Evolutionary conservation across 2,888 invertebrate genomes (phyloP).

Genomic region (Pterostichus madidus): DNA sequence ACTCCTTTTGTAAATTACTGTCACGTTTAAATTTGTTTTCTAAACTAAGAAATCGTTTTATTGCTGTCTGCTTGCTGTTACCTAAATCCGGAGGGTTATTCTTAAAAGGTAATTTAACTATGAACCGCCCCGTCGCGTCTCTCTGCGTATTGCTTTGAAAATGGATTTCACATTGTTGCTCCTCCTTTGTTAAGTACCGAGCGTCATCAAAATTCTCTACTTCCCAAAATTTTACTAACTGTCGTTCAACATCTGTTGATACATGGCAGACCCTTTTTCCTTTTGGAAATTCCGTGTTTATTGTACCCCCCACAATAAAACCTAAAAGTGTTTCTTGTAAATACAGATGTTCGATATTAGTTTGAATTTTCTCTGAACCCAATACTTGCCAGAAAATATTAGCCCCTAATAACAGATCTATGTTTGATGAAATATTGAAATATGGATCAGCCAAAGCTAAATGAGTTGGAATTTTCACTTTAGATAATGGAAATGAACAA

Average conservation of each 20-base stretch:
- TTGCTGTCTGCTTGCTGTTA: neutral
- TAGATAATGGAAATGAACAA: too few relatives aligned
- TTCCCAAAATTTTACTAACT: constrained; percentile 14
- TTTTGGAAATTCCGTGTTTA: neutral
- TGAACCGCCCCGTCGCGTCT: neutral
- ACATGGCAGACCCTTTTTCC: neutral
- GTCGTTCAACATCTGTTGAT: neutral
- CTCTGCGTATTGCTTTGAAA: neutral
- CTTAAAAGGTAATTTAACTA: constrained; percentile 2
- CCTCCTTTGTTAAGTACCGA: neutral
- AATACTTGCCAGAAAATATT: neutral
- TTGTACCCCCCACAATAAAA: neutral
- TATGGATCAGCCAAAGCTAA: neutral
- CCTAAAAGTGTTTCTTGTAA: neutral
- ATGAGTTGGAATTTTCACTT: neutral
- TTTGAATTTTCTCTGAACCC: neutral
- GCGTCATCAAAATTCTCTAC: neutral
- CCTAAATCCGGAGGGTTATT: neutral
- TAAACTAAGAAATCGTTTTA: neutral
- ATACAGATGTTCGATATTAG: neutral
- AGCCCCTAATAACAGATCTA: neutral
- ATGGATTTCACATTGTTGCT: neutral
- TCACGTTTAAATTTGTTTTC: neutral
- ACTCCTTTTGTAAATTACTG: neutral
- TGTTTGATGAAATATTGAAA: neutral